Evolutionary conservation across 2,113 vertebrate genomes (phyloP).

Genomic region (Tyto alba): DNA sequence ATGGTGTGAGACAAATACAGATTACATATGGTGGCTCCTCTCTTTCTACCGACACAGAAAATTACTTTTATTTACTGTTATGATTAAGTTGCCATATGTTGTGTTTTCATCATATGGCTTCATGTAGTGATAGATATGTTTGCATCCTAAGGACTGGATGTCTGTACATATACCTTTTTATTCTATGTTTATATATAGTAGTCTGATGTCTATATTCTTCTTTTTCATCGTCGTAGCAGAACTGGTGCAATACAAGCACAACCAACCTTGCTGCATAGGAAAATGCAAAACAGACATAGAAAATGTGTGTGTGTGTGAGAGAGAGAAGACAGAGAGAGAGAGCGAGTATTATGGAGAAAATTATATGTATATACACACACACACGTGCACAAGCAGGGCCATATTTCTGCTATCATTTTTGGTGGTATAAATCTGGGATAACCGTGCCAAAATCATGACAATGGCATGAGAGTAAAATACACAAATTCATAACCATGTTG

Average conservation of each 20-base stretch:
- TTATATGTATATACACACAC: background rate
- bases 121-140: background rate
- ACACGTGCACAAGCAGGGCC: background rate
- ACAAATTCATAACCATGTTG: background rate
- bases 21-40: background rate
- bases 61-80: slow-evolving; percentile 20
- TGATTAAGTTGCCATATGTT: slow-evolving; percentile 5
- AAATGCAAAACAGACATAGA: background rate
- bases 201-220: background rate
- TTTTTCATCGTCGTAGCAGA: background rate
- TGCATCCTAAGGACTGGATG: background rate
- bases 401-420: background rate
- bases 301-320: background rate
- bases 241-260: background rate
- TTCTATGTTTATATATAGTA: background rate
- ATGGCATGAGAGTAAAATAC: background rate
- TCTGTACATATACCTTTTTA: background rate
- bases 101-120: background rate
- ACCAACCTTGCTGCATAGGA: background rate
- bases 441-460: background rate
- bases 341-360: too few relatives aligned
- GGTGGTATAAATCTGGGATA: background rate
- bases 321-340: background rate
- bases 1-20: background rate
- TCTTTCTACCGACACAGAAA: background rate